These are phyloP conservation scores for Troglohyphantes excavatus DNA, from an alignment of 2,888 invertebrate species.

Conservation along the genomic window DNA sequence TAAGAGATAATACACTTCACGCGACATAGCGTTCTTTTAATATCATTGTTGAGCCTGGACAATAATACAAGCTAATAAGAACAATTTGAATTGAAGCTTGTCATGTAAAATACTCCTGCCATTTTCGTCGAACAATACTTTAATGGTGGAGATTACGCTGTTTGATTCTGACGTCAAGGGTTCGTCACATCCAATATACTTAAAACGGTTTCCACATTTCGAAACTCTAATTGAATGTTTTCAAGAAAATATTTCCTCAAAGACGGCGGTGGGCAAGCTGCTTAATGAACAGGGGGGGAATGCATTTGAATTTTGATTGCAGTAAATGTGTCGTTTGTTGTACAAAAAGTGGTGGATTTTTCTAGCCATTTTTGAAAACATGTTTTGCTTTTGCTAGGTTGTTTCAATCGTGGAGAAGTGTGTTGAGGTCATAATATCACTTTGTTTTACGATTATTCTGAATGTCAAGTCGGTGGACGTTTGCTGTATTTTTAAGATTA, in stretches of 20 bases:
- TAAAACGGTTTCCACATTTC: not conserved
- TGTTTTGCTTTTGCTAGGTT: not conserved
- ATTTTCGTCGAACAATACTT: conserved; percentile 3
- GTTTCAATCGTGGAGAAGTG: not conserved
- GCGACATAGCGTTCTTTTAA: not conserved
- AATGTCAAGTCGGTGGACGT: no score
- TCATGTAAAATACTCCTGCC: not conserved
- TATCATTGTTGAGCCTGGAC: not conserved
- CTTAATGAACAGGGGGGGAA: not conserved
- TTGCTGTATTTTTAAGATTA: no score
- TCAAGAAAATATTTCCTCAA: conserved; percentile 18
- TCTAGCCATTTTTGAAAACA: no score
- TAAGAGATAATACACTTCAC: not conserved
- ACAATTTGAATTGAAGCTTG: not conserved
- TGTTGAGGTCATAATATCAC: not conserved
- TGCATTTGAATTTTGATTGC: conserved; percentile 5
- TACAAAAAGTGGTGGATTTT: no score
- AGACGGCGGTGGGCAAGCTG: not conserved
- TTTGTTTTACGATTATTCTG: not conserved
- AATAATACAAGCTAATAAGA: conserved; percentile 1
- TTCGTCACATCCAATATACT: not conserved
- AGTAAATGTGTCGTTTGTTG: not conserved
- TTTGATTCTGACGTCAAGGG: conserved; percentile 11
- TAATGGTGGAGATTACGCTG: not conserved
- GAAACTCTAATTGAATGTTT: not conserved